phyloP scores from a whole-genome alignment of 2,113 vertebrate genomes.

The Lates calcarifer region DNA sequence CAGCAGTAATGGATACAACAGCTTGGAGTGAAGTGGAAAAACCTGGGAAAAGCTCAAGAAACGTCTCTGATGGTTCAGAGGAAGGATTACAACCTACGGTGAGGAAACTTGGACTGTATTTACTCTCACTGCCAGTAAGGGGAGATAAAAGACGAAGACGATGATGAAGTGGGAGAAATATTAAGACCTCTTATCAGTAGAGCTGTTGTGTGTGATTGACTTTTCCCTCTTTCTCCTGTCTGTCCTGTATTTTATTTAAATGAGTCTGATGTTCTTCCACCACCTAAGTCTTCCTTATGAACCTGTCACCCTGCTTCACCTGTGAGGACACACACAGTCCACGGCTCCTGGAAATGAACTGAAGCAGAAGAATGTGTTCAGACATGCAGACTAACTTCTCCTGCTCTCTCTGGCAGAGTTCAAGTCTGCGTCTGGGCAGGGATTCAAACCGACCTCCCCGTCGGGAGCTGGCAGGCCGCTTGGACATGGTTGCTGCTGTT shows the following conservation, averaged over 20 bases:
- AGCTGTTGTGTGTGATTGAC: too few relatives aligned
- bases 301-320: background rate
- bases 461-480: slow-evolving; percentile 51
- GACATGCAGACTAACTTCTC: slow-evolving; percentile 22
- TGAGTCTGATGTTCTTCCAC: background rate
- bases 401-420: background rate
- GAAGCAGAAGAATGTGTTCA: slow-evolving; percentile 1
- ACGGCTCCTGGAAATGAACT: background rate
- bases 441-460: slow-evolving; percentile 64
- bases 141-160: too few relatives aligned
- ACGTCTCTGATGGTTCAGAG: too few relatives aligned
- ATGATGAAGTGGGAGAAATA: too few relatives aligned
- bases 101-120: too few relatives aligned
- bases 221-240: too few relatives aligned
- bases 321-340: background rate
- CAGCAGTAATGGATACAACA: too few relatives aligned
- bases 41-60: too few relatives aligned
- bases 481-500: slow-evolving; percentile 16
- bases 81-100: too few relatives aligned
- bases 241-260: background rate
- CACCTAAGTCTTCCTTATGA: background rate
- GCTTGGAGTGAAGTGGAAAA: too few relatives aligned
- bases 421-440: slow-evolving; percentile 27
- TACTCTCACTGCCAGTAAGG: too few relatives aligned
- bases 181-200: too few relatives aligned